phyloP scores from a whole-genome alignment of 2,113 vertebrate species.

The Hippocampus comes region DNA sequence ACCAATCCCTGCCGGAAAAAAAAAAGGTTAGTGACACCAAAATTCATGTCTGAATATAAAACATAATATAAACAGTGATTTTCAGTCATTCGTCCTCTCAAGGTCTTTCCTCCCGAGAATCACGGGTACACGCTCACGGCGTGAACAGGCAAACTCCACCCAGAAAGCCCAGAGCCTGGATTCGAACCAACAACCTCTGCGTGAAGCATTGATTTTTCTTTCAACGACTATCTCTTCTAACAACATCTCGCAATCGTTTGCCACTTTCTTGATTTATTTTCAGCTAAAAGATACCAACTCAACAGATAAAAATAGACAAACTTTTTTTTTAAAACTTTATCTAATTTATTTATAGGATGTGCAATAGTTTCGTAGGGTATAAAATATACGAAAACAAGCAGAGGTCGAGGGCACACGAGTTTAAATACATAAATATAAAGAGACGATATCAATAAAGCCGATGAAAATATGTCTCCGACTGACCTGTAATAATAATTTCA shows the following conservation, averaged over 20 bases:
- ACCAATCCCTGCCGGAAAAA: too few species aligned
- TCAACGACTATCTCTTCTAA: background rate
- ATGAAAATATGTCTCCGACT: conserved; percentile 11
- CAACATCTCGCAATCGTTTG: background rate
- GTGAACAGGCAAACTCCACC: too few species aligned
- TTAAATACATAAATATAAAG: background rate
- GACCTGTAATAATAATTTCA: conserved; percentile 28
- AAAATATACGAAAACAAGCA: background rate
- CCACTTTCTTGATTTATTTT: background rate
- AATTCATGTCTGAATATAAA: too few species aligned
- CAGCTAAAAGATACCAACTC: background rate
- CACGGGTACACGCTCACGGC: too few species aligned
- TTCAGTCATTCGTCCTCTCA: too few species aligned
- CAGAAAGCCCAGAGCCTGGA: too few species aligned
- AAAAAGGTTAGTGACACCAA: too few species aligned
- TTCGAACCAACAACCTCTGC: too few species aligned
- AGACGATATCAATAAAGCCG: background rate
- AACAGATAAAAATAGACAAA: background rate
- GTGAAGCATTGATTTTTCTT: too few species aligned
- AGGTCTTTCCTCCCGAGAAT: too few species aligned
- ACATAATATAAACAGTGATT: too few species aligned
- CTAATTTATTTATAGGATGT: background rate
- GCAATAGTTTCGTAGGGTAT: background rate
- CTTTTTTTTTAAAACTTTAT: background rate
- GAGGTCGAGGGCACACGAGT: background rate